Evolutionary conservation across 2,888 invertebrate species (phyloP).

Genomic region (Corbicula japonica): DNA sequence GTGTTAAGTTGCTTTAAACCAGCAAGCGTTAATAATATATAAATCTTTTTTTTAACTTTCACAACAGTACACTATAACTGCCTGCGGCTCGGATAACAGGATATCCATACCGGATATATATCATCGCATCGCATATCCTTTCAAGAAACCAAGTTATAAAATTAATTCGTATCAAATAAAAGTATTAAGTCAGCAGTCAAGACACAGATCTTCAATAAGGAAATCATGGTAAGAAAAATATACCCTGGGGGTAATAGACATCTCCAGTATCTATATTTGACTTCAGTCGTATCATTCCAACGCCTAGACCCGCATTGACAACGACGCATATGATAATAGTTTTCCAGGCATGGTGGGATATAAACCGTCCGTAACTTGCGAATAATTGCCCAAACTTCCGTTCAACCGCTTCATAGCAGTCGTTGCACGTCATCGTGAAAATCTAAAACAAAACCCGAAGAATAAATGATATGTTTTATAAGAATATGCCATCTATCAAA

Average conservation of each 20-base stretch:
- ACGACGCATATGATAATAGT: constrained; percentile 32
- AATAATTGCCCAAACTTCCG: constrained; percentile 35
- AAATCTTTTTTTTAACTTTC: too few species aligned
- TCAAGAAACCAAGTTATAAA: too few species aligned
- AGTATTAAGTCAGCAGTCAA: not conserved
- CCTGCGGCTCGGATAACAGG: too few species aligned
- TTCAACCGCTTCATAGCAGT: constrained; percentile 38
- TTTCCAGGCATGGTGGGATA: constrained; percentile 49
- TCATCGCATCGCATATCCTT: too few species aligned
- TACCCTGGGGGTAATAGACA: constrained; percentile 24
- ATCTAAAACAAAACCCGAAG: too few species aligned
- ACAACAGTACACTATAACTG: too few species aligned
- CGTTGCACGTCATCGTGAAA: constrained; percentile 18
- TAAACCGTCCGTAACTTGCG: constrained; percentile 42
- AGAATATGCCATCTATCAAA: too few species aligned
- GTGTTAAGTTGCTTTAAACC: too few species aligned
- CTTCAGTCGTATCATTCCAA: constrained; percentile 51
- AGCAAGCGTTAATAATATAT: too few species aligned
- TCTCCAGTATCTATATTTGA: constrained; percentile 64
- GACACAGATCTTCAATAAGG: not conserved
- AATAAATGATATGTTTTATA: too few species aligned
- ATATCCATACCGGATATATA: too few species aligned
- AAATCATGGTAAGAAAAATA: not conserved
- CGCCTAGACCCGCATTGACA: constrained; percentile 67
- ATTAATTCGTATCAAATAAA: too few species aligned